phyloP scores from a whole-genome alignment of 2,797 vertebrate species.

The Calcarius lapponicus region DNA sequence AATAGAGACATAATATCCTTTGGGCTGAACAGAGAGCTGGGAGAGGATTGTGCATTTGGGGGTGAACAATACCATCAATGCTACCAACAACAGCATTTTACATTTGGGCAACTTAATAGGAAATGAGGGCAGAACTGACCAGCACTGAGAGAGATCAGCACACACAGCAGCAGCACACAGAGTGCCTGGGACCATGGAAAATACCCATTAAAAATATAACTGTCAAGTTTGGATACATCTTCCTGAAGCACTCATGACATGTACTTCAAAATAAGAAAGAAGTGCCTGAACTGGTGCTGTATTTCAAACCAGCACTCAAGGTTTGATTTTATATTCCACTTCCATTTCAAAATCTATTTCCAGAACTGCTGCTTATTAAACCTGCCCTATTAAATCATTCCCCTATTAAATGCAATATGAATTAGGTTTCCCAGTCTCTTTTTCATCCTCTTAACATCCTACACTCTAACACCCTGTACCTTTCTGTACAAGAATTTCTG shows the following conservation, averaged over 20 bases:
- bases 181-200: not conserved
- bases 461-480: not conserved
- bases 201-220: slow-evolving; percentile 47
- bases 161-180: not conserved
- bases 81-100: not conserved
- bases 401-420: not conserved
- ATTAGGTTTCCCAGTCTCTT: not conserved
- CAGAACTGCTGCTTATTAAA: slow-evolving; percentile 37
- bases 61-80: not conserved
- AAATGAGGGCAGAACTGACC: not conserved
- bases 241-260: not conserved
- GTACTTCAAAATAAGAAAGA: not conserved
- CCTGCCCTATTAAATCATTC: slow-evolving; percentile 17
- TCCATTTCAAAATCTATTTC: slow-evolving; percentile 43
- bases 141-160: not conserved
- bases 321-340: slow-evolving; percentile 38
- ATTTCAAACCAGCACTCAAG: not conserved
- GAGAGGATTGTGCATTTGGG: not conserved
- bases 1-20: not conserved
- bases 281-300: not conserved
- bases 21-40: not conserved
- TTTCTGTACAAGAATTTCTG: slow-evolving; percentile 47
- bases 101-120: not conserved
- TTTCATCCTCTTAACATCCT: not conserved
- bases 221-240: slow-evolving; percentile 12